Conservation (phyloP, 1,140 invertebrate species). For the Pseudachorutes palmiensis region DNA sequence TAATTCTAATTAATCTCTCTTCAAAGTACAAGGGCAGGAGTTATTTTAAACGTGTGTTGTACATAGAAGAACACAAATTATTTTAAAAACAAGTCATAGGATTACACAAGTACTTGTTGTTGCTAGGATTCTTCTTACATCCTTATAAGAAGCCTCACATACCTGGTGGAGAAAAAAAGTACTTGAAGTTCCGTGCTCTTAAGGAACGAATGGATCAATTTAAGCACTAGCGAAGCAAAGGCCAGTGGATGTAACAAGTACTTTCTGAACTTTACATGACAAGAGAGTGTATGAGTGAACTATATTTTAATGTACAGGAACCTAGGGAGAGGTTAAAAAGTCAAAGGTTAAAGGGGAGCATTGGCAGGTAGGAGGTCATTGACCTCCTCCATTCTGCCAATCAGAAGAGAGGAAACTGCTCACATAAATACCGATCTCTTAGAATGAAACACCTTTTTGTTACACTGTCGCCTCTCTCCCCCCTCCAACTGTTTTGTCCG, state of each 20-base stretch:
- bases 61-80: not conserved
- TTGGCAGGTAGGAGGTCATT: no score
- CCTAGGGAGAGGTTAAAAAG: not conserved
- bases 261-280: not conserved
- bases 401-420: conserved; percentile 1
- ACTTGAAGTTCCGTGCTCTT: conserved; percentile 1
- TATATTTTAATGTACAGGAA: not conserved
- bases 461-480: not conserved
- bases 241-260: no score
- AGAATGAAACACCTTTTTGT: not conserved
- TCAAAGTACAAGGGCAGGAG: not conserved
- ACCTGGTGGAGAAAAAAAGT: not conserved
- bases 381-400: not conserved
- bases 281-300: not conserved
- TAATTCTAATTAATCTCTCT: no score
- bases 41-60: no score
- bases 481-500: not conserved
- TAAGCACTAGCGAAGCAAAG: no score
- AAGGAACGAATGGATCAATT: not conserved
- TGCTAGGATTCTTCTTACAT: no score
- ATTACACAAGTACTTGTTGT: not conserved
- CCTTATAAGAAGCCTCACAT: not conserved
- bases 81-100: not conserved
- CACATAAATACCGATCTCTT: conserved; percentile 11
- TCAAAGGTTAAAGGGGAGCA: not conserved